Percentiles rank a stretch among this genome's conserved stretches.
Conservation (phyloP, 2,888 invertebrate genomes). For the Lasioglossum vierecki region DNA sequence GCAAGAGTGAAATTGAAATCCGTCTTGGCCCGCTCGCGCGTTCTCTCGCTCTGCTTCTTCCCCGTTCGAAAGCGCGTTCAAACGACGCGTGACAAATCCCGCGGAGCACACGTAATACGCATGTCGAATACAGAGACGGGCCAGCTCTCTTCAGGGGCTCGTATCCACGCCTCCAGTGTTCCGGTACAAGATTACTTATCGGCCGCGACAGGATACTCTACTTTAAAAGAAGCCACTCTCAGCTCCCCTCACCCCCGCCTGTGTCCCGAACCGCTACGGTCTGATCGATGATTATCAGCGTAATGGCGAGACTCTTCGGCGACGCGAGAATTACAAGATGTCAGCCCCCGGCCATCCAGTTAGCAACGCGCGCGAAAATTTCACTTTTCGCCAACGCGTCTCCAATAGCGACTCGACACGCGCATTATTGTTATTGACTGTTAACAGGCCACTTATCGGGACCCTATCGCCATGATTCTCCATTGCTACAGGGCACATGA, state of each 20-base stretch:
- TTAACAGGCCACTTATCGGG: not conserved
- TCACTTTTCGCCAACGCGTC: not conserved
- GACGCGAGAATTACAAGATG: not conserved
- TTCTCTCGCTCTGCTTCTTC: not conserved
- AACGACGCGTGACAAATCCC: constrained; percentile 62
- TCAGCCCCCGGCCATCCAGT: not conserved
- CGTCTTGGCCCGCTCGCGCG: not conserved
- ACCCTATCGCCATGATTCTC: not conserved
- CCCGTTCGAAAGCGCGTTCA: constrained; percentile 37
- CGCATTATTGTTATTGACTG: not conserved
- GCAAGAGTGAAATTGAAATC: not conserved
- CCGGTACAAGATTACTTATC: constrained; percentile 77
- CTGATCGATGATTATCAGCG: constrained; percentile 31
- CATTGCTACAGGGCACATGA: not conserved
- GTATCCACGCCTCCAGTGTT: constrained; percentile 71
- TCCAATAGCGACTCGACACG: not conserved
- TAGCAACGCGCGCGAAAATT: not conserved
- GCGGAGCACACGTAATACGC: constrained; percentile 64
- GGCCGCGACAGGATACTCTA: constrained; percentile 74
- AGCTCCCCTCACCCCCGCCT: not conserved
- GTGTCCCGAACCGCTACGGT: not conserved
- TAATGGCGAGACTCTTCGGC: not conserved
- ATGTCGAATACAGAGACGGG: constrained; percentile 61
- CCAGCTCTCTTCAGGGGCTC: constrained; percentile 67
- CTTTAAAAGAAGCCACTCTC: constrained; percentile 69